A percentile compares a stretch with the other conserved stretches of the same genome.
These are phyloP conservation scores for Eremobia ochroleuca DNA, from an alignment of 2,888 invertebrate species.

Conservation along the genomic window DNA sequence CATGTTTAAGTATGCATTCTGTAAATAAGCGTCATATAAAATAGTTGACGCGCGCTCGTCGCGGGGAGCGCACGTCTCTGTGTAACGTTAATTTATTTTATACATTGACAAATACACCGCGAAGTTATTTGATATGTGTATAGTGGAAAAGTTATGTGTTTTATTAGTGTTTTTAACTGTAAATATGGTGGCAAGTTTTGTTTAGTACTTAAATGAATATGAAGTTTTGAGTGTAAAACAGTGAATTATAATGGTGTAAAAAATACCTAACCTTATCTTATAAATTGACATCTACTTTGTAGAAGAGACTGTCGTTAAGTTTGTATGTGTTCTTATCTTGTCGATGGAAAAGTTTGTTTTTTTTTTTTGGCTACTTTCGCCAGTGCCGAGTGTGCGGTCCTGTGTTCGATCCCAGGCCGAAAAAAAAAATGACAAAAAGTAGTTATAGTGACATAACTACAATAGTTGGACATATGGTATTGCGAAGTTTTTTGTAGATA, in stretches of 20 bases:
- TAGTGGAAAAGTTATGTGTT: neutral
- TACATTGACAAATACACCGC: slow-evolving; percentile 15
- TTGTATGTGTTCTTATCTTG: slow-evolving; percentile 11
- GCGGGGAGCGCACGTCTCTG: neutral
- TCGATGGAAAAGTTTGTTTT: slow-evolving; percentile 7
- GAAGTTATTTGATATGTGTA: neutral
- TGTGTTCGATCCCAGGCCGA: neutral
- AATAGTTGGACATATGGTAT: no score
- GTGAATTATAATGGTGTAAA: neutral
- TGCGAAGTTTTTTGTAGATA: no score
- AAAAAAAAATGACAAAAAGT: no score
- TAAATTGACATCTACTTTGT: slow-evolving; percentile 20
- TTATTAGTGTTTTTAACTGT: neutral
- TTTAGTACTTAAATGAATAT: slow-evolving; percentile 1
- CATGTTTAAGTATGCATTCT: neutral
- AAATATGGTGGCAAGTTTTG: neutral
- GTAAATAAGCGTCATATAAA: neutral
- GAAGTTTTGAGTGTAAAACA: neutral
- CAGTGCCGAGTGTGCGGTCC: no score
- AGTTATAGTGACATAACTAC: no score
- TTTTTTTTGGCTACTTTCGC: neutral
- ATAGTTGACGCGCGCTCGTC: slow-evolving; percentile 25
- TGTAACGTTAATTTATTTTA: neutral
- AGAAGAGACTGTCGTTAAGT: neutral
- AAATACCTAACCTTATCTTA: no score